Conservation (phyloP, 2,113 vertebrate genomes). For the Pachypanchax playfairii region DNA sequence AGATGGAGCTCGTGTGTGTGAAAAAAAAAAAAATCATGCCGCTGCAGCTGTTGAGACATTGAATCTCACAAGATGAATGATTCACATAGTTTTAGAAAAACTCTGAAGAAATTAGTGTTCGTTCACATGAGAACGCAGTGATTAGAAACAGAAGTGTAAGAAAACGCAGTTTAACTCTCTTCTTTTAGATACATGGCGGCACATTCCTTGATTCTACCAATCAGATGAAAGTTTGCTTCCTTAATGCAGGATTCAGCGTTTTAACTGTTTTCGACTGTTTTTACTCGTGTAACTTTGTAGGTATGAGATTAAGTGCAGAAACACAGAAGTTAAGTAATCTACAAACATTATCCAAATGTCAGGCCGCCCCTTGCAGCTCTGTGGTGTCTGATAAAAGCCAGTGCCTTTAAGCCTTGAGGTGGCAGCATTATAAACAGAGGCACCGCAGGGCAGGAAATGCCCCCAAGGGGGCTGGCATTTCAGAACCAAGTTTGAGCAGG, state of each 20-base stretch:
- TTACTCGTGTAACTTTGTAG: conserved; percentile 19
- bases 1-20: conserved; percentile 14
- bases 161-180: too few relatives aligned
- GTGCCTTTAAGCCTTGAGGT: conserved; percentile 65
- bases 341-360: conserved; percentile 62
- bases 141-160: too few relatives aligned
- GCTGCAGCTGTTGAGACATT: conserved; percentile 13
- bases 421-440: conserved; percentile 62
- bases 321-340: conserved; percentile 21
- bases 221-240: background rate
- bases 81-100: background rate
- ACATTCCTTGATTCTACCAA: background rate
- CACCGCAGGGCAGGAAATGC: conserved; percentile 69
- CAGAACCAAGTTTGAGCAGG: conserved; percentile 45
- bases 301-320: conserved; percentile 23
- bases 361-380: conserved; percentile 51
- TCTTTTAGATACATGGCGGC: too few relatives aligned
- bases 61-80: conserved; percentile 4
- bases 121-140: background rate
- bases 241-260: background rate
- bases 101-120: background rate
- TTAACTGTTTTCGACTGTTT: conserved; percentile 4
- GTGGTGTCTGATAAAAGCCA: conserved; percentile 66
- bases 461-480: conserved; percentile 72
- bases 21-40: conserved; percentile 5